Base-by-base conservation (phyloP, 1,140 invertebrate species). In the Monomorium pharaonis region DNA sequence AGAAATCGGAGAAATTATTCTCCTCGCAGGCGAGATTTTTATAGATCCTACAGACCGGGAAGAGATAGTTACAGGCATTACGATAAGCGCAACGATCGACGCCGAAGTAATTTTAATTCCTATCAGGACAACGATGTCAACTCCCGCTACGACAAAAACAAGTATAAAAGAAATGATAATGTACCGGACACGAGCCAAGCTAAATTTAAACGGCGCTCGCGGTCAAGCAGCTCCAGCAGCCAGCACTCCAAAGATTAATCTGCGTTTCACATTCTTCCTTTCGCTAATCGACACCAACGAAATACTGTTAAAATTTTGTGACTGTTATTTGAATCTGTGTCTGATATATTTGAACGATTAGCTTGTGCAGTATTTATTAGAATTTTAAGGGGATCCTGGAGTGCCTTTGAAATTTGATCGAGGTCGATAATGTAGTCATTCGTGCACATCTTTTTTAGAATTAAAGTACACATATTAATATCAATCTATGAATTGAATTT, bases 131-230 rank as follows among this genome's bases (percentile, higher is more conserved):
- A 78, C 0, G 90, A 93, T 49, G 42, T 51, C 2, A 70, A 56
- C 58, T 84, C 86, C 0, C 87, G 83, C 33, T 80, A 84, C 18
- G 85, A 89, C 37, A 87, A 76, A 6, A 87, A 85, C 10, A 91
- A 72, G 69, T 69, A 54, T 88, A 91, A 80, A 80, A 93, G 16
- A 86, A 88, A 80, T 30, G 86, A 86, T 21, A 65, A 69, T 14
- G 37, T 37, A 3, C 30, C 76, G 3, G 86, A 88, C n/a, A 86
- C 72, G 18, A 91, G 70, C 18, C 91, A 93, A 84, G 86, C 91
- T 14, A 94, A 93, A 89, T 93, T 94, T 56, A 94, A 94, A 86
- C 92, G 93, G 33, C 91, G 90, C 60, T 94, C 93, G 33, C 92
- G 93, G 30, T 93, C 92, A 75, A 92, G 87, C 33, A 94, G 92